A percentile compares a stretch with the other conserved stretches of the same genome.
Conservation (phyloP, 2,113 vertebrate genomes). For the Callospermophilus lateralis region DNA sequence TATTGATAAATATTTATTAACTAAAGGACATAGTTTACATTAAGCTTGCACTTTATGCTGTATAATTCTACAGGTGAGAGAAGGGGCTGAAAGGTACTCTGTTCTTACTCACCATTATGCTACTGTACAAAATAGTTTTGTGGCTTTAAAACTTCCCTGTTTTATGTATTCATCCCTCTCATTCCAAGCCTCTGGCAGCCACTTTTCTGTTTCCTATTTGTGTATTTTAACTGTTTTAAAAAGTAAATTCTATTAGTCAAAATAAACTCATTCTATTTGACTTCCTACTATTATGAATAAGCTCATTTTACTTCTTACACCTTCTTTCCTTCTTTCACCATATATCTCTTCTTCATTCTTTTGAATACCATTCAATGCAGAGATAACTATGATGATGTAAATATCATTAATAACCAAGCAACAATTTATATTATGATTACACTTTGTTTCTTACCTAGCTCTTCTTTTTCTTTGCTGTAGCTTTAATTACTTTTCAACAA, state of each 20-base stretch:
- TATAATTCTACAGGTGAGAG: background rate
- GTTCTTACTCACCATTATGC: background rate
- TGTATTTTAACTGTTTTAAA: background rate
- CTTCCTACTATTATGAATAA: background rate
- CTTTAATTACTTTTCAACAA: conserved; percentile 52
- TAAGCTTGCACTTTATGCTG: background rate
- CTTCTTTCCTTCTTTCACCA: background rate
- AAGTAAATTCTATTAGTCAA: background rate
- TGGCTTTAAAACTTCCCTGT: background rate
- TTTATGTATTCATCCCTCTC: background rate
- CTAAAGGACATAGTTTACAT: background rate
- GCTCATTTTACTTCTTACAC: background rate
- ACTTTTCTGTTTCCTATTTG: background rate
- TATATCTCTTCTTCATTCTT: background rate
- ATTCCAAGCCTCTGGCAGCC: background rate
- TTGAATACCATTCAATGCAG: background rate
- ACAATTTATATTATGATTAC: conserved; percentile 13
- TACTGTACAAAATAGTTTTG: background rate
- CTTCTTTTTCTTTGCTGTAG: background rate
- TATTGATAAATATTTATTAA: background rate
- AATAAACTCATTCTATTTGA: background rate
- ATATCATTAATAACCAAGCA: conserved; percentile 26
- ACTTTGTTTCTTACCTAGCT: conserved; percentile 38
- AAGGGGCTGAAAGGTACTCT: background rate
- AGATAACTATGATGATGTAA: conserved; percentile 51